A percentile compares a stretch with the other conserved stretches of the same genome.
These are phyloP conservation scores for Epinotia demarniana DNA, from an alignment of 2,888 invertebrate species.

Conservation along the genomic window DNA sequence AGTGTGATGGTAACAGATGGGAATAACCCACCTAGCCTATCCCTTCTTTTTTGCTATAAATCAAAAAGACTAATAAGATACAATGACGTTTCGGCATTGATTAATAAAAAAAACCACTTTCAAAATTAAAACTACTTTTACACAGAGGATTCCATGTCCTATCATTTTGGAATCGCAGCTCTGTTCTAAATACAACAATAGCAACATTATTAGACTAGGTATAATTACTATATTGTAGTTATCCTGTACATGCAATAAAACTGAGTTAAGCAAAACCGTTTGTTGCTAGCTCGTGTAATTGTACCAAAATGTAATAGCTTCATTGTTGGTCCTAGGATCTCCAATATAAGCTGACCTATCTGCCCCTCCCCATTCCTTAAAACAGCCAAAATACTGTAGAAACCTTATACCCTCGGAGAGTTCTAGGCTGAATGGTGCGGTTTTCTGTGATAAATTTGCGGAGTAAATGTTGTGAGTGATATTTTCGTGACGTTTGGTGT, in stretches of 20 bases:
- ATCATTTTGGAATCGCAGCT: not conserved
- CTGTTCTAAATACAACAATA: not conserved
- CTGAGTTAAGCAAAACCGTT: not conserved
- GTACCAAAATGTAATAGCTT: slow-evolving; percentile 52
- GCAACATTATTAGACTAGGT: not conserved
- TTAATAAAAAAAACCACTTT: not conserved
- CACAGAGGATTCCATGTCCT: not conserved
- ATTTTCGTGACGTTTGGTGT: slow-evolving; percentile 49
- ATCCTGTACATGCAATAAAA: not conserved
- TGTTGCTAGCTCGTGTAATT: slow-evolving; percentile 35
- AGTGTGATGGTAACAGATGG: too few relatives aligned
- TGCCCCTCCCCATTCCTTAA: slow-evolving; percentile 40
- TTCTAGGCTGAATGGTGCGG: slow-evolving; percentile 47
- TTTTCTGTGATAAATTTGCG: slow-evolving; percentile 53
- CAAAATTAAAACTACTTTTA: not conserved
- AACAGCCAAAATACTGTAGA: slow-evolving; percentile 38
- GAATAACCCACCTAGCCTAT: too few relatives aligned
- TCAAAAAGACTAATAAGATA: too few relatives aligned
- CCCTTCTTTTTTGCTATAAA: too few relatives aligned
- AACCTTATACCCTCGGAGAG: slow-evolving; percentile 44
- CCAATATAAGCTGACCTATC: slow-evolving; percentile 50
- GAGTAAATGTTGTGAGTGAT: slow-evolving; percentile 53
- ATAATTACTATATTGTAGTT: not conserved
- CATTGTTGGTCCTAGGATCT: slow-evolving; percentile 49
- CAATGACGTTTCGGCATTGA: too few relatives aligned